These are phyloP conservation scores for Eulemur rufifrons DNA, from an alignment of 2,113 vertebrate species.

Conservation along the genomic window DNA sequence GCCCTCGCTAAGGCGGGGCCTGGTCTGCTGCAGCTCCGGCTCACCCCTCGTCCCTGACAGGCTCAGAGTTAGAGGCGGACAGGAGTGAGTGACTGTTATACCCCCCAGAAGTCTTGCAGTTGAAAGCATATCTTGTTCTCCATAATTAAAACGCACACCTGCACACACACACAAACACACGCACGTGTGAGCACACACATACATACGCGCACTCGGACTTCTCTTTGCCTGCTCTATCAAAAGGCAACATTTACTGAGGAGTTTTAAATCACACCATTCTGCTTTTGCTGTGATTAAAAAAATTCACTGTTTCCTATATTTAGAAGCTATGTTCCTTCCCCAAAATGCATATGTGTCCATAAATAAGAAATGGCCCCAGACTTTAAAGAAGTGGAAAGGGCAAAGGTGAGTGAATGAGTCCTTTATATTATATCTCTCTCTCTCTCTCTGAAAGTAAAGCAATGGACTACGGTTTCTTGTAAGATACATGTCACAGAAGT, in stretches of 20 bases:
- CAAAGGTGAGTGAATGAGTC: not conserved
- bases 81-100: not conserved
- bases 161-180: not conserved
- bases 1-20: not conserved
- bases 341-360: not conserved
- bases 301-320: not conserved
- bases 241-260: not conserved
- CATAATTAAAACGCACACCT: not conserved
- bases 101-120: not conserved
- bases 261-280: not conserved
- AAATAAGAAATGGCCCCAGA: not conserved
- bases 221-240: not conserved
- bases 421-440: too few species aligned
- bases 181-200: too few species aligned
- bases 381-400: not conserved
- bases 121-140: not conserved
- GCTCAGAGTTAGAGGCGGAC: not conserved
- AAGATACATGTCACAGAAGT: not conserved
- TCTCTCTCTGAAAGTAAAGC: not conserved
- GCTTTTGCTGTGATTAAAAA: not conserved
- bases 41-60: too few species aligned
- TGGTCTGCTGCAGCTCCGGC: rapidly evolving
- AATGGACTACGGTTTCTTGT: not conserved
- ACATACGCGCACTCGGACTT: rapidly evolving
- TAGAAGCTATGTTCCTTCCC: not conserved